A percentile compares a stretch with the other conserved stretches of the same genome.
Evolutionary conservation across 2,888 invertebrate genomes (phyloP).

Genomic region (Drosophila prostipennis): DNA sequence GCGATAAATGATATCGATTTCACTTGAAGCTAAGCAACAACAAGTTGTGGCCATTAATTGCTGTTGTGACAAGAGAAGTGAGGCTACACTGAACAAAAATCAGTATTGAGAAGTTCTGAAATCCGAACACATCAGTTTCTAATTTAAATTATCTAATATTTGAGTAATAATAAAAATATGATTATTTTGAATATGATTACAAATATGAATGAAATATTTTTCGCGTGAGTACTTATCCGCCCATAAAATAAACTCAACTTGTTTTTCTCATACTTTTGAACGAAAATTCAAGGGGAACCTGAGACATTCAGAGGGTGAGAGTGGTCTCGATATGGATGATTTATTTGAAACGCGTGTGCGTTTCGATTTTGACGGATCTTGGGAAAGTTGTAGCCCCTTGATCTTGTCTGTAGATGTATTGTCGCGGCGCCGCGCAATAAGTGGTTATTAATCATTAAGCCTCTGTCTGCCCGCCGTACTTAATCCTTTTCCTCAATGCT

Average conservation of each 20-base stretch:
- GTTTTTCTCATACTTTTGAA: conserved; percentile 50
- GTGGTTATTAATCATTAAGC: conserved; percentile 59
- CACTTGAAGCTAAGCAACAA: conserved; percentile 48
- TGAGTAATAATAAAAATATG: too few relatives aligned
- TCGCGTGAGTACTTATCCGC: background rate
- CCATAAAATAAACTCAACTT: conserved; percentile 26
- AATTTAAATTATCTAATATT: too few relatives aligned
- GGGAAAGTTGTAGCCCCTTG: conserved; percentile 56
- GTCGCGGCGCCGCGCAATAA: conserved; percentile 39
- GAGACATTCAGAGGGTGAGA: conserved; percentile 2
- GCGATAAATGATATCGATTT: conserved; percentile 69
- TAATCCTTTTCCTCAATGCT: conserved; percentile 31
- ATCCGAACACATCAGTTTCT: too few relatives aligned
- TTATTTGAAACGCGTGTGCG: conserved; percentile 62
- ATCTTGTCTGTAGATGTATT: conserved; percentile 49
- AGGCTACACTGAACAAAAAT: conserved; percentile 11
- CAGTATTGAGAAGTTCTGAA: background rate
- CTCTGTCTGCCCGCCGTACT: conserved; percentile 5
- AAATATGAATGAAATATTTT: background rate
- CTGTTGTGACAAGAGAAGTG: conserved; percentile 55
- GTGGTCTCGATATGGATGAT: conserved; percentile 55
- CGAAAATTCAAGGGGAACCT: background rate
- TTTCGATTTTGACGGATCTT: conserved; percentile 31
- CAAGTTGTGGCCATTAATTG: conserved; percentile 71
- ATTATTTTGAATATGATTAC: too few relatives aligned